A percentile compares a stretch with the other conserved stretches of the same genome.
Conservation (phyloP, 2,888 invertebrate genomes). For the Lacanobia oleracea region DNA sequence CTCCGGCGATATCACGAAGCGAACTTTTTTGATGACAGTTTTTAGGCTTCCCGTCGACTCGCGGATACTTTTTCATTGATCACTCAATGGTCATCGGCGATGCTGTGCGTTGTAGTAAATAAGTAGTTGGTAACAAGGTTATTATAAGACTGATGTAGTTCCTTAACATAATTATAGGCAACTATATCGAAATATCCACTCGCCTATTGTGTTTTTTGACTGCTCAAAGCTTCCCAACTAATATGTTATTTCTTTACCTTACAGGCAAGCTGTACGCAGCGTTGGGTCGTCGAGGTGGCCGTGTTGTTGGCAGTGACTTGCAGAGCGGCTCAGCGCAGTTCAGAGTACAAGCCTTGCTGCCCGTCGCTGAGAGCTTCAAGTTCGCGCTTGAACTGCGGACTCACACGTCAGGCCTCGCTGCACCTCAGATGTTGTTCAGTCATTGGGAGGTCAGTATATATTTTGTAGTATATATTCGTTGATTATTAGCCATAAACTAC, state of each 20-base stretch:
- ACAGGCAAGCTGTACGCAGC: constrained; percentile 97
- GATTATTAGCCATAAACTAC: no score
- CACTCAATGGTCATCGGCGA: constrained; percentile 6
- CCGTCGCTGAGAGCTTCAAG: constrained; percentile 99
- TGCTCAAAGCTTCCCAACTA: no score
- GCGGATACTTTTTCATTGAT: constrained; percentile 68
- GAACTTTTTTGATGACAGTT: constrained; percentile 78
- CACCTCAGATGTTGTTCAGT: constrained; percentile 98
- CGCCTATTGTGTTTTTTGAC: no score
- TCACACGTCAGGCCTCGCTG: constrained; percentile 98
- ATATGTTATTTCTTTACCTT: not conserved
- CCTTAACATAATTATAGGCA: not conserved
- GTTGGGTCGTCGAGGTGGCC: constrained; percentile 96
- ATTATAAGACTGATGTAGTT: not conserved
- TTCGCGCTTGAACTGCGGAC: constrained; percentile 98
- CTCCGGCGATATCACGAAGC: constrained; percentile 78
- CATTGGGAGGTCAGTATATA: constrained; percentile 97
- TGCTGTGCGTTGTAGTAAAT: constrained; percentile 17
- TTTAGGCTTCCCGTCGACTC: constrained; percentile 74
- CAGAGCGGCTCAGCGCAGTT: constrained; percentile 97
- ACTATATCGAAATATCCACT: no score
- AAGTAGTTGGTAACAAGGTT: not conserved
- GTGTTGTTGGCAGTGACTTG: constrained; percentile 97
- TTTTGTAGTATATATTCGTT: not conserved
- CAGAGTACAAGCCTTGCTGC: constrained; percentile 96